Conservation (phyloP, 37 sponge, comb jelly and placozoan genomes). For the Sycon ciliatum region DNA sequence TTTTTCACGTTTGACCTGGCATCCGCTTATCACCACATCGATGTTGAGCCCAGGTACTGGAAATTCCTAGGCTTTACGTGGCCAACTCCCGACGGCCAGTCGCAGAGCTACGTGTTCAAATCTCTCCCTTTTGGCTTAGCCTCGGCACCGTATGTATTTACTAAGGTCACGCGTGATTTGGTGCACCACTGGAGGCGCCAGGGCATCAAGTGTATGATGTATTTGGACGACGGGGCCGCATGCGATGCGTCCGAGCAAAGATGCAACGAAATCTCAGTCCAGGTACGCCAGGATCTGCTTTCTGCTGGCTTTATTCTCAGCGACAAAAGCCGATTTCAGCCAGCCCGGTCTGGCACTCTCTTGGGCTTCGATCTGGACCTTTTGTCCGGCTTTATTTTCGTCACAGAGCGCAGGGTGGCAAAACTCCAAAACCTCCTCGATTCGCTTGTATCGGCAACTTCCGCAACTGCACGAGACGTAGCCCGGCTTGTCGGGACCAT, state of each 20-base stretch:
- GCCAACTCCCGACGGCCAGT: too few relatives aligned
- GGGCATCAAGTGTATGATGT: not conserved
- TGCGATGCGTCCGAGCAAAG: too few relatives aligned
- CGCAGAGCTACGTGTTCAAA: not conserved
- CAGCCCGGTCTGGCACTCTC: too few relatives aligned
- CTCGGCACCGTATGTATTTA: too few relatives aligned
- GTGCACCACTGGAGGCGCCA: not conserved
- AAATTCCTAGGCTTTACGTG: conserved; percentile 24
- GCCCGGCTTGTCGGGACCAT: conserved; percentile 20
- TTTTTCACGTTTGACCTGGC: conserved; percentile 20
- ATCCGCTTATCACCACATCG: conserved; percentile 26
- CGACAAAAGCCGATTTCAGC: too few relatives aligned
- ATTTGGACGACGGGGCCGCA: conserved; percentile 15
- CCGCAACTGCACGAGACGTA: not conserved
- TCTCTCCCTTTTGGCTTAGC: conserved; percentile 20
- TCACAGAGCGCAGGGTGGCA: not conserved
- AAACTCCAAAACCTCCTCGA: not conserved
- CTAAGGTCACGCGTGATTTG: not conserved
- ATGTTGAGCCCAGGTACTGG: conserved; percentile 6
- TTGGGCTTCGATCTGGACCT: conserved; percentile 18
- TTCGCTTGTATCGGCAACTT: not conserved
- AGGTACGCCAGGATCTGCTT: too few relatives aligned
- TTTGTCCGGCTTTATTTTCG: not conserved
- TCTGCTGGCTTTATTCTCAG: too few relatives aligned
- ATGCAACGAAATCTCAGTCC: too few relatives aligned